Conservation (phyloP, 2,113 vertebrate species). For the Phylloscopus trochilus region DNA sequence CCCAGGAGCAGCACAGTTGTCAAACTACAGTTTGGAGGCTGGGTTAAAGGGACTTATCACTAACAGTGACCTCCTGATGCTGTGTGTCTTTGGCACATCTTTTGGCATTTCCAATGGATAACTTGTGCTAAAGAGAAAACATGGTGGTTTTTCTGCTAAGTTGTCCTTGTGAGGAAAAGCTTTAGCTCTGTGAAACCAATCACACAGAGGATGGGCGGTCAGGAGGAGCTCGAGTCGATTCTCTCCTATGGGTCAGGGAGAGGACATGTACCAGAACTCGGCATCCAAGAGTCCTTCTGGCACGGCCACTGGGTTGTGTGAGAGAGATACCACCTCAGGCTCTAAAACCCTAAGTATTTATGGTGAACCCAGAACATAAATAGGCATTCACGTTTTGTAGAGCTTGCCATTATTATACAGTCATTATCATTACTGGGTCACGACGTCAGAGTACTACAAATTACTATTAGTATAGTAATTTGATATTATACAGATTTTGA, state of each 20-base stretch:
- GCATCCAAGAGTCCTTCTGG: no score
- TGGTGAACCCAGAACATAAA: fast-evolving
- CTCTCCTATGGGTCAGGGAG: background rate
- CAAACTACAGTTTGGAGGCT: background rate
- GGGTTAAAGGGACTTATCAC: background rate
- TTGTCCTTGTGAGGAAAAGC: fast-evolving
- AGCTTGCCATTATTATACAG: no score
- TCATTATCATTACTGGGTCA: background rate
- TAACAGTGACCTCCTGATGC: background rate
- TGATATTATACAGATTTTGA: fast-evolving
- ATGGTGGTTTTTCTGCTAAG: fast-evolving
- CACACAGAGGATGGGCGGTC: fast-evolving
- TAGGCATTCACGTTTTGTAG: fast-evolving
- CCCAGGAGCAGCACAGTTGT: fast-evolving
- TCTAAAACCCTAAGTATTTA: fast-evolving
- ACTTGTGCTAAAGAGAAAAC: background rate
- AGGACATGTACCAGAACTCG: fast-evolving
- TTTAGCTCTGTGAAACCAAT: background rate
- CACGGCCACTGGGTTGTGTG: fast-evolving
- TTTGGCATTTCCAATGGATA: background rate
- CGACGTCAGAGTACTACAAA: fast-evolving
- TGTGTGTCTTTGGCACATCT: background rate
- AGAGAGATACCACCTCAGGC: background rate
- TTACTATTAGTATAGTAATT: background rate
- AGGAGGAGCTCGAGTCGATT: background rate